A percentile compares a stretch with the other conserved stretches of the same genome.
Conservation (phyloP, 2,113 vertebrate genomes). For the Phainopepla nitens region DNA sequence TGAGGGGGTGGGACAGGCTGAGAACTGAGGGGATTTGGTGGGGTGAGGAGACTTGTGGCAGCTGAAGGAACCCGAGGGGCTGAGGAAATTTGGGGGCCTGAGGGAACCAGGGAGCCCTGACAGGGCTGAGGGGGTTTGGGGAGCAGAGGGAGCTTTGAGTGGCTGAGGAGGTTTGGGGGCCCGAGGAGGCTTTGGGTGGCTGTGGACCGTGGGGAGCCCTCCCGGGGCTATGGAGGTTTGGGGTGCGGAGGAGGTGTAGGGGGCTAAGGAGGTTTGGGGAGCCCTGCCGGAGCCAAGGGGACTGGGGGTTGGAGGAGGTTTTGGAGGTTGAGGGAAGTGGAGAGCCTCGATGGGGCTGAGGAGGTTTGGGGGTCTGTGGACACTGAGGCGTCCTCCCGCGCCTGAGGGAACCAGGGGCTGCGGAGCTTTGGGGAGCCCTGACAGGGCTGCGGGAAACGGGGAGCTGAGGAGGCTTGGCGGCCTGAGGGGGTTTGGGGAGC, state of each 20-base stretch:
- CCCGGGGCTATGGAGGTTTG: neutral
- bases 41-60: neutral
- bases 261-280: neutral
- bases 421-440: neutral
- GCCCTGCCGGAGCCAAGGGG: neutral
- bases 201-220: neutral
- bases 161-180: neutral
- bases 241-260: too few relatives aligned
- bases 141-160: neutral
- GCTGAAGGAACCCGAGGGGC: neutral
- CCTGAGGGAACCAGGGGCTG: neutral
- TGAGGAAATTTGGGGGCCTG: neutral
- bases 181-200: neutral
- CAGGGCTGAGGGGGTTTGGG: neutral
- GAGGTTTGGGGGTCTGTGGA: too few relatives aligned
- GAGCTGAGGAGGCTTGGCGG: neutral
- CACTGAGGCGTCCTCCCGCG: neutral
- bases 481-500: neutral
- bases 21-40: neutral
- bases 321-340: neutral
- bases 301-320: neutral
- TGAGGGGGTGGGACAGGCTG: neutral
- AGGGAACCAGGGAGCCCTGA: neutral
- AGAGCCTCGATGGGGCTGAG: neutral
- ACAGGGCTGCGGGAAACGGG: neutral